Conservation (phyloP, 2,888 invertebrate genomes). For the Plebejus melissa region DNA sequence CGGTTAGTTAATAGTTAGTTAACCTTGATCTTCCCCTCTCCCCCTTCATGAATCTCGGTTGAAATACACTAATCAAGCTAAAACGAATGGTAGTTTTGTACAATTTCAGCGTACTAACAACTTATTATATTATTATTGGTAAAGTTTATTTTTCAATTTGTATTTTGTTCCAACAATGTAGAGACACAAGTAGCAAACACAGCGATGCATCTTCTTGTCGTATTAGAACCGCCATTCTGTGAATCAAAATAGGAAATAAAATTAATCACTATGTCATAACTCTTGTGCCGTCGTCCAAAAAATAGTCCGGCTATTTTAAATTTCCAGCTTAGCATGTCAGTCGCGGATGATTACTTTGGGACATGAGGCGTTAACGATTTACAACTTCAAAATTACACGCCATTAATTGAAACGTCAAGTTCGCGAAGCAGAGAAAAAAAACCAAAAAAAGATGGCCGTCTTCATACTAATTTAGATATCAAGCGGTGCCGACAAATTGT, state of each 20-base stretch:
- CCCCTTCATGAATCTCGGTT: background rate
- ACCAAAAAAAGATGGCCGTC: conserved; percentile 57
- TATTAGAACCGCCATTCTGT: background rate
- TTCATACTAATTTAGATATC: conserved; percentile 75
- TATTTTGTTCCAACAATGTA: background rate
- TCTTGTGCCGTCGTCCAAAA: conserved; percentile 13
- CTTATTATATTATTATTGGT: too few relatives aligned
- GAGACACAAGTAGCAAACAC: background rate
- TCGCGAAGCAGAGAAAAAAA: conserved; percentile 54
- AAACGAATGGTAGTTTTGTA: too few relatives aligned
- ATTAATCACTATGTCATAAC: conserved; percentile 13
- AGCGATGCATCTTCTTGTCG: background rate
- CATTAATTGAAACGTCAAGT: conserved; percentile 72
- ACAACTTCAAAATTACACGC: conserved; percentile 68
- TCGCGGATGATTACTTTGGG: conserved; percentile 40
- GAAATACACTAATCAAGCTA: too few relatives aligned
- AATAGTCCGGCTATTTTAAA: conserved; percentile 19
- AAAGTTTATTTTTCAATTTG: background rate
- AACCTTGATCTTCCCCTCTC: background rate
- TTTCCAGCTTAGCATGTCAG: conserved; percentile 25
- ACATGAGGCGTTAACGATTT: conserved; percentile 60
- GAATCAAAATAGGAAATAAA: conserved; percentile 10
- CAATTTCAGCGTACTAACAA: too few relatives aligned
- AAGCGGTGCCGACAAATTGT: conserved; percentile 71
- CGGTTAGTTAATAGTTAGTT: background rate